A percentile compares a stretch with the other conserved stretches of the same genome.
These are phyloP conservation scores for Polypterus senegalus DNA, from an alignment of 2,113 vertebrate species.

Conservation along the genomic window DNA sequence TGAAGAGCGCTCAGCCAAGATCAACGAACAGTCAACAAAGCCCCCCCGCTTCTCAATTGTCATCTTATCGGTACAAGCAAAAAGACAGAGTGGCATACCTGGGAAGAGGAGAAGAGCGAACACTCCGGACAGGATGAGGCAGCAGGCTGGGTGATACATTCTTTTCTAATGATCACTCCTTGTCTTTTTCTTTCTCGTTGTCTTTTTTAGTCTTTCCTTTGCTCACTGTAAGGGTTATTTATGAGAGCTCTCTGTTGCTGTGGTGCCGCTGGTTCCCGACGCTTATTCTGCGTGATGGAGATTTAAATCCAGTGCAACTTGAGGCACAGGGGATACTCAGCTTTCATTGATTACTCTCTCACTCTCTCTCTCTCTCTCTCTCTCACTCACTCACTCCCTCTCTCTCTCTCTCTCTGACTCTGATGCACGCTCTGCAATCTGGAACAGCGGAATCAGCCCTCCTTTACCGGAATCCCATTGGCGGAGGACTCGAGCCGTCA, in stretches of 20 bases:
- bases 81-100: constrained; percentile 32
- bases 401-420: too few relatives aligned
- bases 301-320: constrained; percentile 43
- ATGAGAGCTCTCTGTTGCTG: constrained; percentile 8
- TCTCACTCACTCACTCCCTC: constrained; percentile 28
- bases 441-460: constrained; percentile 12
- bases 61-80: neutral
- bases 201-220: constrained; percentile 19
- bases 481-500: constrained; percentile 24
- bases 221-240: neutral
- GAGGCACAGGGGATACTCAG: constrained; percentile 27
- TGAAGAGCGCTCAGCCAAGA: too few relatives aligned
- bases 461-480: constrained; percentile 31
- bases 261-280: constrained; percentile 8
- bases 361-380: constrained; percentile 21
- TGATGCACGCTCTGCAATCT: constrained; percentile 30
- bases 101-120: constrained; percentile 49
- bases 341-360: constrained; percentile 35
- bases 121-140: constrained; percentile 48
- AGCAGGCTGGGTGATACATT: constrained; percentile 50
- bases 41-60: neutral
- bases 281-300: constrained; percentile 22
- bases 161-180: constrained; percentile 33
- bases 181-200: constrained; percentile 20
- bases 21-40: too few relatives aligned